Percentiles rank a stretch among this genome's conserved stretches.
Evolutionary conservation across 2,888 invertebrate genomes (phyloP).

Genomic region (Pyrrhosoma nymphula): DNA sequence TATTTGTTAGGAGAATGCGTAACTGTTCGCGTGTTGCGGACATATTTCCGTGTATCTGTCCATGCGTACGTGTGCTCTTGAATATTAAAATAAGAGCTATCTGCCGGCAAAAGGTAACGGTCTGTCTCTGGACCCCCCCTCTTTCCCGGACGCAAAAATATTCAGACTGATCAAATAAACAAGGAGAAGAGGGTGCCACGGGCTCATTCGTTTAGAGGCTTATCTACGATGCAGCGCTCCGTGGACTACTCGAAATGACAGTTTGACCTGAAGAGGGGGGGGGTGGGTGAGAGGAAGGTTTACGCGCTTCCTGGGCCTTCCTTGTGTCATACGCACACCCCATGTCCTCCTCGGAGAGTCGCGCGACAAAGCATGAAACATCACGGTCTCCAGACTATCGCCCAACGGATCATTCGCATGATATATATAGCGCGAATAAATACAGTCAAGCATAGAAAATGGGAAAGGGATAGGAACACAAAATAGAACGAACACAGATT

Average conservation of each 20-base stretch:
- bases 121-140: neutral
- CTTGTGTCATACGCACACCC: neutral
- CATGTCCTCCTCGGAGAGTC: too few relatives aligned
- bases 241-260: neutral
- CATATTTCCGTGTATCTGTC: neutral
- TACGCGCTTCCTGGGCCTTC: neutral
- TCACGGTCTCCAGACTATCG: neutral
- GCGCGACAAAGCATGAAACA: neutral
- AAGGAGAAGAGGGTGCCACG: neutral
- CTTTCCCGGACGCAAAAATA: neutral
- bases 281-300: neutral
- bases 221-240: neutral
- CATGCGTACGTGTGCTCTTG: neutral
- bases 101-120: neutral
- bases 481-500: too few relatives aligned
- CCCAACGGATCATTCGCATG: neutral
- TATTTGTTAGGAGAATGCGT: neutral
- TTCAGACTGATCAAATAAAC: constrained; percentile 10
- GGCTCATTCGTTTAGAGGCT: neutral
- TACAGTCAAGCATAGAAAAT: too few relatives aligned
- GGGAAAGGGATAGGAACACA: too few relatives aligned
- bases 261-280: neutral
- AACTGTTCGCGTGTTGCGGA: neutral
- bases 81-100: constrained; percentile 18
- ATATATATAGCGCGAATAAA: too few relatives aligned